Percentiles rank a stretch among this genome's conserved stretches.
Conservation (phyloP, 2,888 invertebrate genomes). For the Dendrolimus pini region DNA sequence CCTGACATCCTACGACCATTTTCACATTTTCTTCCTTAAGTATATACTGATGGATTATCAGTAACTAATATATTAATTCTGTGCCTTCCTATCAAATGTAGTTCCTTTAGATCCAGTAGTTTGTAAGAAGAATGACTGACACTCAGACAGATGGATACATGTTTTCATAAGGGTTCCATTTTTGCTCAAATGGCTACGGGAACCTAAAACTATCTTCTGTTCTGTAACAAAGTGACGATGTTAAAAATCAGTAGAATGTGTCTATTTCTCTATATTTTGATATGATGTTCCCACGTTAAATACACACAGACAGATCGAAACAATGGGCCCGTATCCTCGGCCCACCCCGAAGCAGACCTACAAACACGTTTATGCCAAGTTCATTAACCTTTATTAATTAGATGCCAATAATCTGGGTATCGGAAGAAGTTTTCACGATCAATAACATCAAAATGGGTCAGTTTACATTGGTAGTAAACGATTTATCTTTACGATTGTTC, state of each 20-base stretch:
- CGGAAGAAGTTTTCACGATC: conserved; percentile 5
- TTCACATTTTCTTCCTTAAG: too few relatives aligned
- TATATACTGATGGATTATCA: too few relatives aligned
- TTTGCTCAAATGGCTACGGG: too few relatives aligned
- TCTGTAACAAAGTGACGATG: not conserved
- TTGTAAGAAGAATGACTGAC: too few relatives aligned
- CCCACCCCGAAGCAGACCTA: conserved; percentile 51
- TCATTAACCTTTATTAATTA: conserved; percentile 41
- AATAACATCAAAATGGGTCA: conserved; percentile 9
- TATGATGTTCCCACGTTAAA: conserved; percentile 53
- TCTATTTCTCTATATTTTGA: conserved; percentile 9
- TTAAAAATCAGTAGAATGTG: not conserved
- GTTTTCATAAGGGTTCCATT: too few relatives aligned
- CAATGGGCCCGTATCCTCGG: conserved; percentile 65
- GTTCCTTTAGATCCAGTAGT: too few relatives aligned
- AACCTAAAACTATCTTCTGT: too few relatives aligned
- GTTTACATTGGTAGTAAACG: conserved; percentile 5
- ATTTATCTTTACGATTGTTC: conserved; percentile 3
- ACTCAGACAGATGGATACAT: too few relatives aligned
- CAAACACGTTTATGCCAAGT: conserved; percentile 27
- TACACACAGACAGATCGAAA: conserved; percentile 38
- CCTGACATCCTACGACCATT: too few relatives aligned
- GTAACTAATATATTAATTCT: too few relatives aligned
- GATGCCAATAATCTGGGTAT: conserved; percentile 27
- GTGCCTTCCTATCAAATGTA: too few relatives aligned